Evolutionary conservation across 2,797 vertebrate species (phyloP), one percentile per base, ranked within the genome.

Genomic region (Synanceia verrucosa): DNA sequence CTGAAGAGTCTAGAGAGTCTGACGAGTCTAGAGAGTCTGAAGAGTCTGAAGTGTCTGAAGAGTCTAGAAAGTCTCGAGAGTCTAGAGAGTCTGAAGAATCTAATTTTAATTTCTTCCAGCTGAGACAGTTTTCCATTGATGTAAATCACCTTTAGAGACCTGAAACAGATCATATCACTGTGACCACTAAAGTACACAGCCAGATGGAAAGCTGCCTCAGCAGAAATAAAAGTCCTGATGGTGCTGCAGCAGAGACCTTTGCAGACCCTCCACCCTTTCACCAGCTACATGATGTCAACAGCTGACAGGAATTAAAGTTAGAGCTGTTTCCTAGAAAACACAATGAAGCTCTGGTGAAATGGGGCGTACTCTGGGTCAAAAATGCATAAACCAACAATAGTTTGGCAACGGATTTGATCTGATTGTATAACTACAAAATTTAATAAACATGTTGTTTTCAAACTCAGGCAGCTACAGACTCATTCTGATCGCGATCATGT

Each of bases 301-400:
- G 65, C 44, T 65, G 37, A 75, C 33, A 66, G 47, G 18, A 55
- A 50, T 47, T 31, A 13, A 36, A 14, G 28, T 5, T 14, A 47
- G 34, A 66, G 44, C 19, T n/a, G 18, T 65, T 73, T 63, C 65
- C 39, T 48, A 50, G 69, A 76, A 71, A 69, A 70, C 48, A 69
- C 55, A 21, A n/a, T 16, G 23, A 37, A 44, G 29, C 65, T 72
- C 31, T 31, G 39, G 2, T 44, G 47, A 63, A 55, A 37, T 2
- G 12, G 11, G 12, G 4, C 37, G 3, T 16, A 11, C 16, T 55
- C 48, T 1, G 5, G 31, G 19, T 47, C 21, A 50, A 2, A 21
- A 50, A 12, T 34, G 43, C 23, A 60, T 28, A 37, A 43, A 47
- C 4, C 39, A 59, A 26, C 23, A 69, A 12, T 31, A 9, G 14